A percentile compares a stretch with the other conserved stretches of the same genome.
phyloP scores from a whole-genome alignment of 1,140 invertebrate genomes.

The Drosophila ambigua region DNA sequence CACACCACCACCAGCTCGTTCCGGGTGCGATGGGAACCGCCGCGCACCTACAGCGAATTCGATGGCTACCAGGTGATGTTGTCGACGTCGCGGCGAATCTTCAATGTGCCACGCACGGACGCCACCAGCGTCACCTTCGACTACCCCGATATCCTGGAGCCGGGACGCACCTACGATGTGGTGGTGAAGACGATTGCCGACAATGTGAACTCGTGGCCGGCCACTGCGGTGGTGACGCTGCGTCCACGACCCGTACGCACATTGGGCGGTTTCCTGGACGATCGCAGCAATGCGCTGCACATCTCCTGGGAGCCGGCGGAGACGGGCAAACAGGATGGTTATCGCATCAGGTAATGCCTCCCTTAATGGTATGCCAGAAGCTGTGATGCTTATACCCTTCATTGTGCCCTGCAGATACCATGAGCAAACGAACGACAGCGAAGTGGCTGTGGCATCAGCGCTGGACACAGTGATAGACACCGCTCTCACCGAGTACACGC shows the following conservation, averaged over 20 bases:
- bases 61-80: slow-evolving; percentile 95
- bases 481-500: slow-evolving; percentile 86
- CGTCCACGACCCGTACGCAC: slow-evolving; percentile 90
- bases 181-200: slow-evolving; percentile 96
- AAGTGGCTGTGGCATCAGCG: slow-evolving; percentile 84
- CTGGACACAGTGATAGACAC: slow-evolving; percentile 87
- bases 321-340: slow-evolving; percentile 92
- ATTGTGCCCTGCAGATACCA: slow-evolving; percentile 87
- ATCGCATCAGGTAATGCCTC: slow-evolving; percentile 86
- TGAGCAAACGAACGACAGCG: slow-evolving; percentile 89
- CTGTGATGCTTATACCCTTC: not conserved
- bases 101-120: slow-evolving; percentile 87
- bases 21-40: slow-evolving; percentile 92
- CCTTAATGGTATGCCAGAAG: too few species aligned
- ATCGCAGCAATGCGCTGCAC: slow-evolving; percentile 88
- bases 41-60: slow-evolving; percentile 92
- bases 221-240: slow-evolving; percentile 92
- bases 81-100: slow-evolving; percentile 87
- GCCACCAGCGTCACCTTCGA: slow-evolving; percentile 87
- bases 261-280: slow-evolving; percentile 86
- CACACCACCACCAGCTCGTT: slow-evolving; percentile 91
- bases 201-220: slow-evolving; percentile 96
- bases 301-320: slow-evolving; percentile 91
- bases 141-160: slow-evolving; percentile 92
- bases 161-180: slow-evolving; percentile 94